These are phyloP conservation scores for Ptilodon capucinus DNA, from an alignment of 2,888 invertebrate species.

Conservation along the genomic window DNA sequence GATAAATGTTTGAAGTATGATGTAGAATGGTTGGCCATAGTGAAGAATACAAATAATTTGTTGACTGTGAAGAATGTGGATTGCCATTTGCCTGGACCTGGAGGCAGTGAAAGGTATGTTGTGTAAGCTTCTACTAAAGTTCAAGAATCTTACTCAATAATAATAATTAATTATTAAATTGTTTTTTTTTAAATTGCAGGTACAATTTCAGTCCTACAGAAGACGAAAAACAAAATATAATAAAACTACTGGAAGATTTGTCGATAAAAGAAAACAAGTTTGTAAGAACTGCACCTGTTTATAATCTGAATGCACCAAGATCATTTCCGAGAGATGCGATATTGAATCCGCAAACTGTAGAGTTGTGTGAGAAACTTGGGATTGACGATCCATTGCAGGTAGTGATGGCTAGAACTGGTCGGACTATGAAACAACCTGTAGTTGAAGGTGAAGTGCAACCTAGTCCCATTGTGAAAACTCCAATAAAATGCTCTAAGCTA, in stretches of 20 bases:
- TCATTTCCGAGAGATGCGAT: constrained; percentile 74
- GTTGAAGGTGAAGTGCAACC: constrained; percentile 12
- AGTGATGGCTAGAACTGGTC: constrained; percentile 78
- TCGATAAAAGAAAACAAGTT: constrained; percentile 89
- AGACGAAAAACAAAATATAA: constrained; percentile 87
- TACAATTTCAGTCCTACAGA: constrained; percentile 88
- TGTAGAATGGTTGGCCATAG: constrained; percentile 96
- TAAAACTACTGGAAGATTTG: constrained; percentile 85
- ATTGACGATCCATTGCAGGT: constrained; percentile 92
- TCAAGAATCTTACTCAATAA: background rate
- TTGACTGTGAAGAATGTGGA: constrained; percentile 86
- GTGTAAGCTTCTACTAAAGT: background rate
- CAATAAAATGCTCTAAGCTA: constrained; percentile 56
- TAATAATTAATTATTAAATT: background rate
- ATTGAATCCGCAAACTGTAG: constrained; percentile 86
- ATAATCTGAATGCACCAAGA: constrained; percentile 65
- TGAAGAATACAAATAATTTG: constrained; percentile 94
- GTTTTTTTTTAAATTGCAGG: constrained; percentile 64
- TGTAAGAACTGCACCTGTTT: constrained; percentile 86
- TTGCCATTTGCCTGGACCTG: constrained; percentile 92
- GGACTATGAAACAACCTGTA: constrained; percentile 54
- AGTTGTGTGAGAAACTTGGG: constrained; percentile 85
- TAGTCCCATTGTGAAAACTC: constrained; percentile 37
- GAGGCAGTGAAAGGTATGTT: constrained; percentile 85
- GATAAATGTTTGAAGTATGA: constrained; percentile 88